Conservation (phyloP, 2,888 invertebrate species). For the Hanleya hanleyi region DNA sequence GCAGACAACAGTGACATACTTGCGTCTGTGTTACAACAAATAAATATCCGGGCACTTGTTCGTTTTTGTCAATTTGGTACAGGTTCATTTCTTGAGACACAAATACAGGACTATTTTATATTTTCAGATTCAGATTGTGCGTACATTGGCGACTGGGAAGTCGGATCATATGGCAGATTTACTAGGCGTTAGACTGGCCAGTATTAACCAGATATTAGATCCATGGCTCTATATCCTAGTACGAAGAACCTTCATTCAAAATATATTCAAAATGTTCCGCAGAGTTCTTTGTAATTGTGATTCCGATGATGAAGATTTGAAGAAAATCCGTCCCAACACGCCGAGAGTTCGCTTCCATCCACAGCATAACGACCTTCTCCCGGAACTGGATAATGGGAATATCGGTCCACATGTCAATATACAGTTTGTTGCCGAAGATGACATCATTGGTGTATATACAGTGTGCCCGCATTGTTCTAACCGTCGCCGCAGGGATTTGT, state of each 20-base stretch:
- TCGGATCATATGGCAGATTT: slow-evolving; percentile 46
- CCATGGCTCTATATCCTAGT: slow-evolving; percentile 64
- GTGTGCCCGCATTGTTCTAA: not conserved
- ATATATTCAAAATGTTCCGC: not conserved
- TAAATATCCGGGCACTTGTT: too few species aligned
- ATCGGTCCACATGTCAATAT: not conserved
- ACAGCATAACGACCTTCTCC: too few species aligned
- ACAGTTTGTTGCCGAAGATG: not conserved
- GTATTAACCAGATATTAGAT: slow-evolving; percentile 60
- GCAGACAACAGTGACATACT: too few species aligned
- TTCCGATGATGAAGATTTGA: too few species aligned
- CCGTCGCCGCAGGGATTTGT: not conserved
- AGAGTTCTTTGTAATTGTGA: too few species aligned
- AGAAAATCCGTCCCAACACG: too few species aligned
- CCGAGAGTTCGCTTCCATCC: not conserved
- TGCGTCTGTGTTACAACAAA: too few species aligned
- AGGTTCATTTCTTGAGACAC: too few species aligned
- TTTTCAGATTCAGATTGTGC: slow-evolving; percentile 40
- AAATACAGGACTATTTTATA: not conserved
- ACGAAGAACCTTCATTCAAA: slow-evolving; percentile 34
- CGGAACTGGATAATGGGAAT: not conserved
- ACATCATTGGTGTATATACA: not conserved
- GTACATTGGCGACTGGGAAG: slow-evolving; percentile 38
- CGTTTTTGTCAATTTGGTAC: too few species aligned
- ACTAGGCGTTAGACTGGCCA: slow-evolving; percentile 52